These are phyloP conservation scores for Cyanoliseus patagonus DNA, from an alignment of 2,113 vertebrate genomes.

Conservation along the genomic window DNA sequence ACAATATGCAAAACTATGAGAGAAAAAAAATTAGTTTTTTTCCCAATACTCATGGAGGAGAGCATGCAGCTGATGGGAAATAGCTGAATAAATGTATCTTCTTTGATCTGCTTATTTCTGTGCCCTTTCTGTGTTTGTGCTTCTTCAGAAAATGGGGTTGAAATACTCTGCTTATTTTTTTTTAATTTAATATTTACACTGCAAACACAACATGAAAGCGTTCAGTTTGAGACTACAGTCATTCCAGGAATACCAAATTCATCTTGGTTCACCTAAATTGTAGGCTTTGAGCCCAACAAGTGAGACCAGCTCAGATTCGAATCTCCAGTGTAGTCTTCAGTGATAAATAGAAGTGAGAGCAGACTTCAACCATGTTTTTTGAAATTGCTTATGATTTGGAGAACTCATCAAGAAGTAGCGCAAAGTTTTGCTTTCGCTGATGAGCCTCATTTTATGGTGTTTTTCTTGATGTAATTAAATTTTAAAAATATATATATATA, in stretches of 20 bases:
- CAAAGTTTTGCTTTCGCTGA: not conserved
- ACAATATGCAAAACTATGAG: not conserved
- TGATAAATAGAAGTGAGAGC: not conserved
- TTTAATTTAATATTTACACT: slow-evolving; percentile 13
- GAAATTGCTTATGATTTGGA: not conserved
- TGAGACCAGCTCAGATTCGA: not conserved
- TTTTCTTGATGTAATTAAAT: not conserved
- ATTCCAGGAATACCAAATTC: slow-evolving; percentile 22
- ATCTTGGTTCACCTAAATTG: slow-evolving; percentile 28
- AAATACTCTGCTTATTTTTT: not conserved
- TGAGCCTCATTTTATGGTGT: not conserved
- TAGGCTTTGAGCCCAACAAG: not conserved
- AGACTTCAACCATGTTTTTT: not conserved
- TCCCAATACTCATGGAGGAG: not conserved
- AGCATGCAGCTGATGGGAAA: not conserved
- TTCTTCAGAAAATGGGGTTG: not conserved
- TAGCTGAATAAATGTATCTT: not conserved
- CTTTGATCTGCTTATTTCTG: slow-evolving; percentile 3
- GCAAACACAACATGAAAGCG: slow-evolving; percentile 36
- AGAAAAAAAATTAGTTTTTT: not conserved
- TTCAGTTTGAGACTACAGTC: not conserved
- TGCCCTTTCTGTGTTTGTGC: not conserved
- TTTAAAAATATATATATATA: not conserved
- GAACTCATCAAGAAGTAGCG: not conserved
- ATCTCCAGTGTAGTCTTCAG: not conserved